Base-by-base conservation (phyloP, 2,113 vertebrate species). In the Malurus elegans region DNA sequence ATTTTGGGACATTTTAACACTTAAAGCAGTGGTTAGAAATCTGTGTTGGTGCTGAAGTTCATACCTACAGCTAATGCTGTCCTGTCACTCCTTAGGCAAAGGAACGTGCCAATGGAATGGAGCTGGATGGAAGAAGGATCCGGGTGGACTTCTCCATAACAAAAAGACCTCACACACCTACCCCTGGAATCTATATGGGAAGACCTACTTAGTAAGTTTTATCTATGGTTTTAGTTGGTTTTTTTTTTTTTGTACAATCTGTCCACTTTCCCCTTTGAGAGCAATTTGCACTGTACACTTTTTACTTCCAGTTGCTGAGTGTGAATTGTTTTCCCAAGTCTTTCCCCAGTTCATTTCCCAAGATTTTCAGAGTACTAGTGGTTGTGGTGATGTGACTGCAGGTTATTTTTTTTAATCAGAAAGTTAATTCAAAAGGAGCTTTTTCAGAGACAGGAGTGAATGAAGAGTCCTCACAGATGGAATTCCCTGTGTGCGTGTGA, bases 181-280 rank as follows among this genome's bases (percentile, higher is more conserved):
- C 99, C 26, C 99, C 99, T 95, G 99, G 99, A 90, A 99, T 99
- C 96, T 99, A 99, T 67, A 99, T 99, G 99, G 99, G 99, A 48
- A 98, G 99, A 92, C 99, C 99, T 50, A 99, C 99, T 82, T 99
- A 99, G 99, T 99, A 97, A 98, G 88, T 87, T 54, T 40, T 40
- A 13, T 4, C n/a, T 0, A 0, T 62, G 5, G 19, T 54, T 75
- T 87, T 62, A 98, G 6, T 29, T 53, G 47, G 4, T 1, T 8
- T 3, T 73, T 54, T 47, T 62, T 9, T 4, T 21, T 57, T 11
- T 34, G 14, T 51, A 9, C 58, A 79, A 79, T 9, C 17, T 53
- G 9, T 65, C 42, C 5, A 6, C 2, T 60, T 8, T 47, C 4
- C 5, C 6, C 7, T 54, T 18, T n/a, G 26, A 70, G 50, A 53